Percentiles rank a stretch among this genome's conserved stretches.
phyloP scores from a whole-genome alignment of 2,888 invertebrate species.

The Ophion costatus region DNA sequence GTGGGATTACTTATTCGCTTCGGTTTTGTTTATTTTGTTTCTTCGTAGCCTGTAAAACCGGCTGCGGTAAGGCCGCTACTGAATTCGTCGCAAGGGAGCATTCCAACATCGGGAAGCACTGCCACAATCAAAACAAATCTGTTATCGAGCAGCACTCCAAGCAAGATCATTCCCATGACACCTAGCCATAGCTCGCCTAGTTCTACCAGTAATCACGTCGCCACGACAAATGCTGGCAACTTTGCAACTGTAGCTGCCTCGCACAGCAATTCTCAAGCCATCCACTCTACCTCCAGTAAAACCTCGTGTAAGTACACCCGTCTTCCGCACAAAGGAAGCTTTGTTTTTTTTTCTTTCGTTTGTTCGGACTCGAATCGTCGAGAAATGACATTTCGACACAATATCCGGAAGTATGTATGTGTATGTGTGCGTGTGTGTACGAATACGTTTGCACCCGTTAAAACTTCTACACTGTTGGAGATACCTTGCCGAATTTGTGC shows the following conservation, averaged over 20 bases:
- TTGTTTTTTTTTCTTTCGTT: neutral
- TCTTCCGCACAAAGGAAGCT: neutral
- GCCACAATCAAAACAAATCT: slow-evolving; percentile 85
- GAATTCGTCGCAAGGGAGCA: slow-evolving; percentile 85
- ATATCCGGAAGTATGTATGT: too few relatives aligned
- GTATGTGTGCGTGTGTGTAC: too few relatives aligned
- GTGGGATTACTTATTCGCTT: slow-evolving; percentile 37
- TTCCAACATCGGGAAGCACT: slow-evolving; percentile 85
- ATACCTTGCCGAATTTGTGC: too few relatives aligned
- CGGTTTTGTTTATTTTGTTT: slow-evolving; percentile 31
- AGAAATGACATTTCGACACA: too few relatives aligned
- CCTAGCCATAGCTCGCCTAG: slow-evolving; percentile 84
- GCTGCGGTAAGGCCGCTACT: slow-evolving; percentile 87
- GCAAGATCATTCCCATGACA: slow-evolving; percentile 86
- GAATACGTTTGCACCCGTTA: too few relatives aligned
- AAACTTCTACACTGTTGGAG: too few relatives aligned
- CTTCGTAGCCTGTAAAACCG: slow-evolving; percentile 92
- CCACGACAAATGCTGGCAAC: slow-evolving; percentile 84
- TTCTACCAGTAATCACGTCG: slow-evolving; percentile 82
- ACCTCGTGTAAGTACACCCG: slow-evolving; percentile 80
- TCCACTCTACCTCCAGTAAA: slow-evolving; percentile 83
- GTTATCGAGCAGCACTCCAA: slow-evolving; percentile 83
- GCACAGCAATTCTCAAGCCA: slow-evolving; percentile 82
- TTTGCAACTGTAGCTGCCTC: slow-evolving; percentile 88
- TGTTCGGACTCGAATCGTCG: neutral